Percentiles rank a stretch among this genome's conserved stretches.
Conservation (phyloP, 2,113 vertebrate species). For the Psephotus haematonotus region DNA sequence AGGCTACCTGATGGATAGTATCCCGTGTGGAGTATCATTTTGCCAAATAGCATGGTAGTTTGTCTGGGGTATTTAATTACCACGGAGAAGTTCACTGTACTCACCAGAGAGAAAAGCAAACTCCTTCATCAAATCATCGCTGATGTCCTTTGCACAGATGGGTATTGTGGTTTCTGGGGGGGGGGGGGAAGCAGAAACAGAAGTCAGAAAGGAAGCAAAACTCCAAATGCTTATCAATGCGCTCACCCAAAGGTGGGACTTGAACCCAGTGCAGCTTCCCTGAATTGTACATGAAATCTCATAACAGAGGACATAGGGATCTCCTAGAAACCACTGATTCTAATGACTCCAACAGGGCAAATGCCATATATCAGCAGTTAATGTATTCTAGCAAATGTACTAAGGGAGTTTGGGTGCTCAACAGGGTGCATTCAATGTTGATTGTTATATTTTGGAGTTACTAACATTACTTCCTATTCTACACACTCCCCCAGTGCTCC, state of each 20-base stretch:
- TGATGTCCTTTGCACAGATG: constrained; percentile 84
- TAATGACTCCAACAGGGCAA: not conserved
- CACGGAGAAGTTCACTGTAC: not conserved
- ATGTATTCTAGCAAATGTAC: not conserved
- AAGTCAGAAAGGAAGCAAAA: not conserved
- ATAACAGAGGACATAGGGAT: not conserved
- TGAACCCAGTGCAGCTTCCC: not conserved
- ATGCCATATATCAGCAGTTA: not conserved
- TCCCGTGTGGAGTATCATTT: not conserved
- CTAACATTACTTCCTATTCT: not conserved
- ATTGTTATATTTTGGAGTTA: not conserved
- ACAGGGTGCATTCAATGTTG: accelerated
- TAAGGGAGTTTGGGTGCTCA: not conserved
- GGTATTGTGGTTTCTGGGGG: constrained; percentile 77
- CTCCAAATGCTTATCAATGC: not conserved
- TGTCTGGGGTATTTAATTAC: constrained; percentile 39
- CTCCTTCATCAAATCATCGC: constrained; percentile 88
- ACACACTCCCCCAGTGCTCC: no score
- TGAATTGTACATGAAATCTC: not conserved
- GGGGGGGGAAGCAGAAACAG: not conserved
- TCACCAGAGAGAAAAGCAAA: constrained; percentile 95
- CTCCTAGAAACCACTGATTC: not conserved
- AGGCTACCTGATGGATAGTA: not conserved
- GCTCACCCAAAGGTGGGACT: not conserved
- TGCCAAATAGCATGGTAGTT: constrained; percentile 9